phyloP scores from a whole-genome alignment of 2,888 invertebrate species.

The Meganola albula region DNA sequence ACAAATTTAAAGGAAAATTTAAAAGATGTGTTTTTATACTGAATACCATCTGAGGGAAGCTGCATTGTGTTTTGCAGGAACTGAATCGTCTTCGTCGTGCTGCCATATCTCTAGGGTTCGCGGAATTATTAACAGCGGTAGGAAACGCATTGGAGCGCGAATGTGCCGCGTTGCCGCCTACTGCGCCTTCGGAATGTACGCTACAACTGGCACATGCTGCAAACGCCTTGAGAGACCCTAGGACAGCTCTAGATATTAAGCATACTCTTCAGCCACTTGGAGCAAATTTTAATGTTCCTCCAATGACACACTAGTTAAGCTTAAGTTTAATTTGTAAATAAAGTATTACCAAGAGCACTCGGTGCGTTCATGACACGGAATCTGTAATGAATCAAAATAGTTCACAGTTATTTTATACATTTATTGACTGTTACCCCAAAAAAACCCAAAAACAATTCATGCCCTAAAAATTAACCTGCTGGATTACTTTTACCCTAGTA shows the following conservation, averaged over 20 bases:
- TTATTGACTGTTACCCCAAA: too few relatives aligned
- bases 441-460: too few relatives aligned
- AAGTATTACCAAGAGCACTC: not conserved
- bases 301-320: constrained; percentile 33
- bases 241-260: constrained; percentile 70
- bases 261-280: constrained; percentile 58
- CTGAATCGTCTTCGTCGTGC: constrained; percentile 93
- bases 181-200: constrained; percentile 90
- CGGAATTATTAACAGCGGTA: constrained; percentile 90
- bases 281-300: constrained; percentile 44
- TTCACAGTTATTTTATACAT: too few relatives aligned
- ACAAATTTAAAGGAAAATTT: too few relatives aligned
- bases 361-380: too few relatives aligned
- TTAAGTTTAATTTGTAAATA: not conserved
- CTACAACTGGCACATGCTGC: constrained; percentile 94
- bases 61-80: constrained; percentile 88
- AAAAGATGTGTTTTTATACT: too few relatives aligned
- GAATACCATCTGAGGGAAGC: too few relatives aligned
- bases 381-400: too few relatives aligned
- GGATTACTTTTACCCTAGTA: too few relatives aligned
- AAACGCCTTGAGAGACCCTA: constrained; percentile 85
- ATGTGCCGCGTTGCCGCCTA: constrained; percentile 85
- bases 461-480: too few relatives aligned
- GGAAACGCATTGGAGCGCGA: constrained; percentile 93
- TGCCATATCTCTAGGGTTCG: constrained; percentile 93